These are phyloP conservation scores for Bilobella aurantiaca DNA, from an alignment of 1,140 invertebrate genomes.

Conservation along the genomic window DNA sequence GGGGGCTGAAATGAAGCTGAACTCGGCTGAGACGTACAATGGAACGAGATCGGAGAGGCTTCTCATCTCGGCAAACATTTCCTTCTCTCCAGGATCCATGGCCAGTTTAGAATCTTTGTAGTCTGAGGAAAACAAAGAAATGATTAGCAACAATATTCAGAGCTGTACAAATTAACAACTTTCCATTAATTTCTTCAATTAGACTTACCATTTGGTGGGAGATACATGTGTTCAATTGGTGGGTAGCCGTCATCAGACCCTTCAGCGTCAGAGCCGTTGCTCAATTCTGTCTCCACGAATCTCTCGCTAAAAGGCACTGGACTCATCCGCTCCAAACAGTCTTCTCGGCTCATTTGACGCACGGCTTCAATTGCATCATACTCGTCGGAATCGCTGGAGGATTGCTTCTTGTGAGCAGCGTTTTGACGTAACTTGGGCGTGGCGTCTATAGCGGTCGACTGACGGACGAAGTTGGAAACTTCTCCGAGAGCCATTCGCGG, in stretches of 20 bases:
- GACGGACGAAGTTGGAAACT: not conserved
- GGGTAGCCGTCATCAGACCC: not conserved
- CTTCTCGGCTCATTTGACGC: not conserved
- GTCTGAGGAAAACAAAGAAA: too few species aligned
- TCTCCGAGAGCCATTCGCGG: not conserved
- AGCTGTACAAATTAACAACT: too few species aligned
- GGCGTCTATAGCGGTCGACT: not conserved
- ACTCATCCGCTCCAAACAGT: too few species aligned
- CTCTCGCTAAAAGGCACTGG: too few species aligned
- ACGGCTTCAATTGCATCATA: not conserved
- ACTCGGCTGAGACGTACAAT: too few species aligned
- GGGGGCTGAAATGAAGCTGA: too few species aligned
- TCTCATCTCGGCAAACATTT: too few species aligned
- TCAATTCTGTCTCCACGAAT: not conserved
- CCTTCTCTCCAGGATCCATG: too few species aligned
- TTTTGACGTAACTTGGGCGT: not conserved
- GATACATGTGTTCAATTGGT: not conserved
- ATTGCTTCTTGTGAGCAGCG: not conserved
- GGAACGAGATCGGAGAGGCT: too few species aligned
- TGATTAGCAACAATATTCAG: too few species aligned
- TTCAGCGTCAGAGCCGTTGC: not conserved
- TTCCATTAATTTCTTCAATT: too few species aligned
- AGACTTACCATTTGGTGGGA: not conserved
- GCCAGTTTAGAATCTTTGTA: too few species aligned
- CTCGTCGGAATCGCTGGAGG: not conserved